Evolutionary conservation across 2,888 invertebrate genomes (phyloP), one percentile per base, ranked within the genome.

Genomic region (Allacma fusca): DNA sequence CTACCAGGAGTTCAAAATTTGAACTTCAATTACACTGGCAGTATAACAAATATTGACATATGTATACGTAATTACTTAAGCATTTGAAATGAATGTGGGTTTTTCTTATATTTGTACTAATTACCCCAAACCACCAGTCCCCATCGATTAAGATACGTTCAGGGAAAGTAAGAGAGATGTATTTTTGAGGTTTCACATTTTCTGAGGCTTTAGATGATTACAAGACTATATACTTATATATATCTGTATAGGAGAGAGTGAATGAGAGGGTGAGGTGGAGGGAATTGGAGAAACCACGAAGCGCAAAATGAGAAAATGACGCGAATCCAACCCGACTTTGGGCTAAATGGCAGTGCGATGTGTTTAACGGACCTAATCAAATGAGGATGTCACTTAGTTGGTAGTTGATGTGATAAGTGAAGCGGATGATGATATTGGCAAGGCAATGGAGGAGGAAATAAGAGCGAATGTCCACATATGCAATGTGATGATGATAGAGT

Each of bases 341-440:
- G 62, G 9, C 65, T 65, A 74, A 74, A 65, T 62, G 74, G 64
- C 26, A 50, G 62, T 24, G 62, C 26, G 24, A 23, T 26, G 62
- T 62, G 70, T 70, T 43, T 70, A 70, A 70, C 70, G 70, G 62
- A 50, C 50, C 50, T 70, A 70, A 70, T 70, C 21, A 70, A 70
- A 70, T 50, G 70, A 50, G 70, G 44, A 70, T 70, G 70, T 74
- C 74, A 44, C 44, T 44, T 74, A 64, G 74, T 23, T 59, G 72
- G 28, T 50, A 21, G 72, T 62, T 72, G 59, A 62, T 72, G 59
- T 62, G 57, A 29, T 23, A 62, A 72, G 59, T 59, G 72, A 65
- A 74, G 74, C 65, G 29, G 65, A 74, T 74, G 65, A 74, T 65
- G 44, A 74, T 62, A 65, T 74, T 65, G 34, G 26, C 21, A 28